Evolutionary conservation across 1,140 invertebrate genomes (phyloP).

Genomic region (Phthorimaea operculella): DNA sequence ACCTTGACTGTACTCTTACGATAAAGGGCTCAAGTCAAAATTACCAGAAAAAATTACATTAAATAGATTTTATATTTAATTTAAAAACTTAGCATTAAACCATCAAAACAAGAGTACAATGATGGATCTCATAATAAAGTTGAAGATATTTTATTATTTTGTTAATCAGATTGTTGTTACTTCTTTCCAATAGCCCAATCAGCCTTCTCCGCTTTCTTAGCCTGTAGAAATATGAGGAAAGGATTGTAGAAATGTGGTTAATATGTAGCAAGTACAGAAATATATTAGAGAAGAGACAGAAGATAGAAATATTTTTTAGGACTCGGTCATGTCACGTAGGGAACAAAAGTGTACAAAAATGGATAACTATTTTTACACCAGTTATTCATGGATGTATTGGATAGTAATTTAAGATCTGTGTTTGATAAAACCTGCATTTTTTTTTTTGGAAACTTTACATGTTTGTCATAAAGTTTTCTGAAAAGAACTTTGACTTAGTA

Average conservation of each 20-base stretch:
- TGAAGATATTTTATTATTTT: constrained; percentile 15
- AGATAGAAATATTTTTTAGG: too few species aligned
- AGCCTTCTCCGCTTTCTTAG: constrained; percentile 83
- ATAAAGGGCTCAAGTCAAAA: constrained; percentile 10
- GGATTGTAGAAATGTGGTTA: constrained; percentile 3
- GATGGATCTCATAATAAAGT: not conserved
- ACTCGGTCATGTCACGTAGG: too few species aligned
- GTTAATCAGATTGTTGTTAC: constrained; percentile 43
- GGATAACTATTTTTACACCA: too few species aligned
- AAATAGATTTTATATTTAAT: constrained; percentile 52
- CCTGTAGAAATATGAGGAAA: constrained; percentile 69
- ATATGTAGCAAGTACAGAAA: too few species aligned
- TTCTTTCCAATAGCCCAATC: constrained; percentile 81
- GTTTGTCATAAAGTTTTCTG: too few species aligned
- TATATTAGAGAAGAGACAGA: too few species aligned
- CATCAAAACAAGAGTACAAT: not conserved
- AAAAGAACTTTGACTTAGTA: too few species aligned
- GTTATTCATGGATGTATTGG: too few species aligned
- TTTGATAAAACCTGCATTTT: too few species aligned
- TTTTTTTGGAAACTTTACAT: too few species aligned
- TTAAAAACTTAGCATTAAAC: not conserved
- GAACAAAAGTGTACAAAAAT: too few species aligned
- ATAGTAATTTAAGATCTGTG: too few species aligned
- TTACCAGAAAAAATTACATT: constrained; percentile 25
- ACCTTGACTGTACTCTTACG: not conserved